Percentiles rank a stretch among this genome's conserved stretches.
phyloP scores from a whole-genome alignment of 2,797 vertebrate genomes.

The Falco berigora region DNA sequence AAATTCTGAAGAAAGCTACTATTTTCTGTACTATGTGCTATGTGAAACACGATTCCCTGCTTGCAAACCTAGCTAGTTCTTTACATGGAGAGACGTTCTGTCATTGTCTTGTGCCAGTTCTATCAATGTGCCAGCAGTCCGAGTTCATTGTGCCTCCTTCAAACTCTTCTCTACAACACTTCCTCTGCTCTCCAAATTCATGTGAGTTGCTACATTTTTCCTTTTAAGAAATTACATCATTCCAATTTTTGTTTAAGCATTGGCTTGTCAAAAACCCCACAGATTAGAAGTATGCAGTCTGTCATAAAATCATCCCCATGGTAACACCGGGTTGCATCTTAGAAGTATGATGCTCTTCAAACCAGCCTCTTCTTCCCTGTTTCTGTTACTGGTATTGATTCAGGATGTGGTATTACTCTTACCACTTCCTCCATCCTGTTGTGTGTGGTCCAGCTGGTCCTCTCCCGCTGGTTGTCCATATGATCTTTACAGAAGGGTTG shows the following conservation, averaged over 20 bases:
- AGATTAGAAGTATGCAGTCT: neutral
- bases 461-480: neutral
- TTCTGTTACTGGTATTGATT: neutral
- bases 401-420: neutral
- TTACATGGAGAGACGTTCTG: neutral
- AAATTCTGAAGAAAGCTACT: neutral
- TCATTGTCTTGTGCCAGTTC: neutral
- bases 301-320: neutral
- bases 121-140: neutral
- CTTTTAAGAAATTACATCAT: neutral
- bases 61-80: neutral
- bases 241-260: neutral
- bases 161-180: neutral
- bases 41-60: neutral
- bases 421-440: neutral
- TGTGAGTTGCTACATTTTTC: neutral
- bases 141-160: neutral
- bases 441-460: neutral
- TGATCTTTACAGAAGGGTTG: neutral
- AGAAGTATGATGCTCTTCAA: neutral
- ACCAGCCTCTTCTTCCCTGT: neutral
- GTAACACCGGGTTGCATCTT: neutral
- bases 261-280: neutral
- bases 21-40: neutral
- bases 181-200: neutral